phyloP scores from a whole-genome alignment of 2,888 invertebrate species.

The Candidula unifasciata region DNA sequence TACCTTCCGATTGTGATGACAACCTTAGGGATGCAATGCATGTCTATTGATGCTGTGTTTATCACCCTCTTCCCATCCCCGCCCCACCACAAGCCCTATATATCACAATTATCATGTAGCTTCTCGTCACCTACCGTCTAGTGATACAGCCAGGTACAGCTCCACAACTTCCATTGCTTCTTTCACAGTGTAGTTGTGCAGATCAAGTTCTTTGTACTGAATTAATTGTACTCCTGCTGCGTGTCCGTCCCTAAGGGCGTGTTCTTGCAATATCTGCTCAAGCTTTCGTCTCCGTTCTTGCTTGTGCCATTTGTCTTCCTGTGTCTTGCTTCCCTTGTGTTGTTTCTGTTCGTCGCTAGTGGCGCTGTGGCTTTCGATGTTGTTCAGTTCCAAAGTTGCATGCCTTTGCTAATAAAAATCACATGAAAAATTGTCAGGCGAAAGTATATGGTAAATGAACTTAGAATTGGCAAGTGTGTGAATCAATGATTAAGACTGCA shows the following conservation, averaged over 20 bases:
- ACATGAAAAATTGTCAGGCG: too few relatives aligned
- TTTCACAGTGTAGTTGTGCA: slow-evolving; percentile 11
- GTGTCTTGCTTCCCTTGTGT: background rate
- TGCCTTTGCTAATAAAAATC: background rate
- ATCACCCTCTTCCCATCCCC: too few relatives aligned
- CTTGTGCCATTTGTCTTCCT: background rate
- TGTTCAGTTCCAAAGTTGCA: background rate
- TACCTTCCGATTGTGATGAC: too few relatives aligned
- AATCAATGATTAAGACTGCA: too few relatives aligned
- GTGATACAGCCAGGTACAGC: background rate
- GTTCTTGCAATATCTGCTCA: background rate
- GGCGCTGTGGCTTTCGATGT: background rate
- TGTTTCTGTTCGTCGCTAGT: background rate
- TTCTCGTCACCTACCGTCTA: slow-evolving; percentile 6
- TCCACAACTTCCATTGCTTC: slow-evolving; percentile 15
- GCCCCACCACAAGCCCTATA: too few relatives aligned
- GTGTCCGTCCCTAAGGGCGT: background rate
- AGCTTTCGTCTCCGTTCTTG: background rate
- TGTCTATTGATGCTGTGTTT: too few relatives aligned
- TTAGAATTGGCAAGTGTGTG: too few relatives aligned
- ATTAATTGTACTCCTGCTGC: background rate
- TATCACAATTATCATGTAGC: too few relatives aligned
- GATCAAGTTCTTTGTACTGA: slow-evolving; percentile 1
- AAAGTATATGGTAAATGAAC: too few relatives aligned
- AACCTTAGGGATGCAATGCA: too few relatives aligned